These are phyloP conservation scores for Pyralis farinalis DNA, from an alignment of 2,888 invertebrate species.

Conservation along the genomic window DNA sequence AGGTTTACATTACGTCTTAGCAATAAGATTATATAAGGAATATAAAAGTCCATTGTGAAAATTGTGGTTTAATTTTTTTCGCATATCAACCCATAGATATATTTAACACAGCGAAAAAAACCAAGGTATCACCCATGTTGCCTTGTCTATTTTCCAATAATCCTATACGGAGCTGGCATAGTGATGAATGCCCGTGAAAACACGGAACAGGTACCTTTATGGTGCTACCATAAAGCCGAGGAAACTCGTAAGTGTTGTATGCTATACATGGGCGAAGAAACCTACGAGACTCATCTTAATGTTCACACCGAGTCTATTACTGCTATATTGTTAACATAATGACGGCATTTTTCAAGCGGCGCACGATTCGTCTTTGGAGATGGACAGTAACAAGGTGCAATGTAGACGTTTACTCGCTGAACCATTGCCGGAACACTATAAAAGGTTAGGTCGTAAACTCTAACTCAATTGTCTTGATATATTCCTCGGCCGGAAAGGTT, in stretches of 20 bases:
- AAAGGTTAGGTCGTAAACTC: constrained; percentile 28
- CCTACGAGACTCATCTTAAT: constrained; percentile 10
- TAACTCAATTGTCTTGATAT: constrained; percentile 33
- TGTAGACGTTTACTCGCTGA: constrained; percentile 33
- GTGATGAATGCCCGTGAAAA: constrained; percentile 23
- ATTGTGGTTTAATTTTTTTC: constrained; percentile 2
- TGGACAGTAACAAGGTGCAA: constrained; percentile 42
- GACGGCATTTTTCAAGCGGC: constrained; percentile 28
- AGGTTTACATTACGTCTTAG: constrained; percentile 12
- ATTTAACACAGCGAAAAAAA: too few species aligned
- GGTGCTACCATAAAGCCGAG: constrained; percentile 19
- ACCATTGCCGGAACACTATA: constrained; percentile 20
- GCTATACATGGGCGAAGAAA: constrained; percentile 21
- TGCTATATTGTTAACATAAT: constrained; percentile 21
- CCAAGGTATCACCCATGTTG: not conserved
- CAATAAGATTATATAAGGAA: constrained; percentile 11
- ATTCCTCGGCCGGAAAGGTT: constrained; percentile 26
- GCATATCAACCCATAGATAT: too few species aligned
- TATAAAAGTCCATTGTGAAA: constrained; percentile 1
- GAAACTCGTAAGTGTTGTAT: constrained; percentile 14
- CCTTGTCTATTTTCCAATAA: constrained; percentile 9
- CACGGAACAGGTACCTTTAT: constrained; percentile 15
- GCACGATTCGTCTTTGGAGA: constrained; percentile 34
- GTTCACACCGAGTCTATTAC: constrained; percentile 11
- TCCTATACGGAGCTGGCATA: constrained; percentile 15